Evolutionary conservation across 1,140 invertebrate genomes (phyloP).

Genomic region (Gerris buenoi): DNA sequence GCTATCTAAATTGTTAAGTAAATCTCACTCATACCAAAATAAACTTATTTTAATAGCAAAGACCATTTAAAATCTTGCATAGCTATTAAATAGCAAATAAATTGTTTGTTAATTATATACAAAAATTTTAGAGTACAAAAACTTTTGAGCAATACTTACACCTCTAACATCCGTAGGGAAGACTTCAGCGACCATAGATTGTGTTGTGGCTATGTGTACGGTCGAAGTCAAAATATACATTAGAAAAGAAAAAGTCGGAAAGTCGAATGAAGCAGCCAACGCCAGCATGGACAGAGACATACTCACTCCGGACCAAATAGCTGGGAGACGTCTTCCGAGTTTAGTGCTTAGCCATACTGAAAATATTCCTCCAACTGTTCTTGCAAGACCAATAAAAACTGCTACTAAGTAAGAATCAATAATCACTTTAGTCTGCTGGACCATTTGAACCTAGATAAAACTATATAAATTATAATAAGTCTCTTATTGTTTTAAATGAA

Average conservation of each 20-base stretch:
- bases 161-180: conserved; percentile 1
- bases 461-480: too few relatives aligned
- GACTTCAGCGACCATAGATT: neutral
- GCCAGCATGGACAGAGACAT: neutral
- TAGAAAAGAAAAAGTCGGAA: neutral
- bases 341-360: neutral
- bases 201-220: neutral
- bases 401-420: neutral
- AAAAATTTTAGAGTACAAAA: too few relatives aligned
- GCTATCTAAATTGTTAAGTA: too few relatives aligned
- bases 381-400: neutral
- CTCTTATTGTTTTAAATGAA: too few relatives aligned
- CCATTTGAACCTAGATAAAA: too few relatives aligned
- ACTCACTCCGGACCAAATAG: neutral
- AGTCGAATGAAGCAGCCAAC: neutral
- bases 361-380: neutral
- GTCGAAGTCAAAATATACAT: conserved; percentile 3
- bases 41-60: too few relatives aligned
- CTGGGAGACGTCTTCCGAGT: neutral
- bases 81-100: too few relatives aligned
- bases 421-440: too few relatives aligned
- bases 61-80: too few relatives aligned
- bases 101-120: too few relatives aligned
- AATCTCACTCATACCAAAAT: too few relatives aligned
- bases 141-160: neutral